Base-by-base conservation (phyloP, 2,797 vertebrate species). In the Acanthiza pusilla region DNA sequence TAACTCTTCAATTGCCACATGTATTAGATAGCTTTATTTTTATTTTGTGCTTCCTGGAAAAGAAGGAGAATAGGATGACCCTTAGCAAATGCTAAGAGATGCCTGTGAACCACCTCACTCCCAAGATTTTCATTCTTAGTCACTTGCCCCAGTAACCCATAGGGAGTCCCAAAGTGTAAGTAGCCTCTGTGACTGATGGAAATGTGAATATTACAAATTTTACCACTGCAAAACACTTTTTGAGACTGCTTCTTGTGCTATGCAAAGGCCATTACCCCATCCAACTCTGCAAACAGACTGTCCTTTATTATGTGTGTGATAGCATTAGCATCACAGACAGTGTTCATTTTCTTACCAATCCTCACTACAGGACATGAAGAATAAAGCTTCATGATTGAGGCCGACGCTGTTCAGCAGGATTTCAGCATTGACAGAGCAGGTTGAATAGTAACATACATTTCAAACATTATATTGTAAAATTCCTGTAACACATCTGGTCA, bases 401-500 rank as follows among this genome's bases (percentile, higher is more conserved):
- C 51, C 94, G 85, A 91, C 12, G 23, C 55, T 76, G 73, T 89
- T 90, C 89, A 90, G 79, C 9, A 1, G 83, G 61, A 96, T 88
- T 86, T 0, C 4, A 92, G 73, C 34, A 0, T 7, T 92, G 94
- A 86, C 89, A 91, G 88, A 76, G 67, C 71, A 82, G 60, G 45
- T 26, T 93, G 94, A 96, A 91, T 65, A 88, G 79, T 47, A 95
- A 65, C 85, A 83, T 29, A 92, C 7, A 0, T 90, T 93, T 95
- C 89, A 94, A 78, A 90, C 89, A 87, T 82, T 79, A 91, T 87
- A 91, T 87, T 94, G 84, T 90, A 95, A 93, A 95, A 96, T 79
- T 88, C 71, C 91, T 91, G 79, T 94, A 97, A 96, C 85, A 85
- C 63, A 91, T 93, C 80, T 95, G 95, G 94, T 93, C 94, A 95